phyloP scores from a whole-genome alignment of 2,797 vertebrate species.

The Masticophis lateralis region DNA sequence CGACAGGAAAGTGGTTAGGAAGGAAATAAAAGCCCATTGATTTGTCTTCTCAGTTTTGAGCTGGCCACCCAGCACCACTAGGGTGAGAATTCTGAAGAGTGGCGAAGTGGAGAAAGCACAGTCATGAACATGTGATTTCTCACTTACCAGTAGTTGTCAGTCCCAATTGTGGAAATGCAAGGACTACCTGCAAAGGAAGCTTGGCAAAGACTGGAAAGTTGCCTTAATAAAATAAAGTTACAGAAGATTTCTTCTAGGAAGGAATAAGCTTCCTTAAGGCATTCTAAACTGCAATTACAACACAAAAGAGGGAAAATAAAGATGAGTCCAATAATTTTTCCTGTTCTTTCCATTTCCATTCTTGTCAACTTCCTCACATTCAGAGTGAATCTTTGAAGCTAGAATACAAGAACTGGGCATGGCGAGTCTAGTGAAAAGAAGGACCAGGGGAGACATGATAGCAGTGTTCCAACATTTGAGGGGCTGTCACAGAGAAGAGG shows the following conservation, averaged over 20 bases:
- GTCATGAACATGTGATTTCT: neutral
- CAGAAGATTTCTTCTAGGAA: neutral
- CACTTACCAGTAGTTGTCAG: neutral
- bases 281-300: neutral
- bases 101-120: neutral
- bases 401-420: too few relatives aligned
- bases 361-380: neutral
- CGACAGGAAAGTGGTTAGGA: neutral
- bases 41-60: neutral
- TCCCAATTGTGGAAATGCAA: neutral
- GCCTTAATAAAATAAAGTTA: neutral
- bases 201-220: neutral
- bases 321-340: neutral
- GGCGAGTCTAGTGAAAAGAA: too few relatives aligned
- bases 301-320: neutral
- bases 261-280: neutral
- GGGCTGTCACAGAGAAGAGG: too few relatives aligned
- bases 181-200: neutral
- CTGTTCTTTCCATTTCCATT: neutral
- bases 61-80: neutral
- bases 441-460: too few relatives aligned
- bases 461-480: too few relatives aligned
- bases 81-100: neutral
- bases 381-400: neutral
- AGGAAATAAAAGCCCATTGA: neutral